Percentiles rank a stretch among this genome's conserved stretches.
Evolutionary conservation across 2,888 invertebrate genomes (phyloP).

Genomic region (Lasioglossum malachurum): DNA sequence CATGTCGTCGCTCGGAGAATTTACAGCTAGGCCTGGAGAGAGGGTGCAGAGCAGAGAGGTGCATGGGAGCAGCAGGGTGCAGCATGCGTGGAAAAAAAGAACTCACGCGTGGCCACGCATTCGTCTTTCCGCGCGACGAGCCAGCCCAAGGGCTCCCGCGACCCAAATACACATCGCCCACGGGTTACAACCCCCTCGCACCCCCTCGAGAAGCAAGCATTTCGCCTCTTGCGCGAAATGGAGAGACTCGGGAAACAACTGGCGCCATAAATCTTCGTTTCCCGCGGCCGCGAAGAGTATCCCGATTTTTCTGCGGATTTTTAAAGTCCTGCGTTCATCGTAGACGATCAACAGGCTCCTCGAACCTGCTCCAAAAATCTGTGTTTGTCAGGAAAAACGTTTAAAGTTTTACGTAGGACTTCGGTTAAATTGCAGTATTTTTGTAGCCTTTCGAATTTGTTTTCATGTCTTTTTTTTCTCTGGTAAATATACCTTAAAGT

Average conservation of each 20-base stretch:
- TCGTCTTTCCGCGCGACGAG: constrained; percentile 49
- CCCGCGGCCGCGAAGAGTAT: constrained; percentile 57
- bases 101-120: constrained; percentile 49
- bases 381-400: too few species aligned
- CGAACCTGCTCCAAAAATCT: too few species aligned
- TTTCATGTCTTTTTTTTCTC: too few species aligned
- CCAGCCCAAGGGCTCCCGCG: constrained; percentile 54
- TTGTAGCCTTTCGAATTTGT: too few species aligned
- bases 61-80: not conserved
- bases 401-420: too few species aligned
- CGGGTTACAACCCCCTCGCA: not conserved
- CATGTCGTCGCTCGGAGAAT: constrained; percentile 45
- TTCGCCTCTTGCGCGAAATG: constrained; percentile 40
- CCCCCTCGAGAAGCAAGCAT: constrained; percentile 41
- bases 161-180: constrained; percentile 62
- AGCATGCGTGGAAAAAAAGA: constrained; percentile 48
- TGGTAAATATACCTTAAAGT: too few species aligned
- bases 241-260: constrained; percentile 45
- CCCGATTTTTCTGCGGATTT: constrained; percentile 45
- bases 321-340: not conserved
- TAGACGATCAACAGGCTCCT: not conserved
- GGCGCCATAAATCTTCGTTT: constrained; percentile 67
- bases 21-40: constrained; percentile 56
- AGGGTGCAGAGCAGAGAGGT: constrained; percentile 5
- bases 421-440: too few species aligned